Evolutionary conservation across 2,797 vertebrate genomes (phyloP), one percentile per base, ranked within the genome.

Genomic region (Fratercula arctica): DNA sequence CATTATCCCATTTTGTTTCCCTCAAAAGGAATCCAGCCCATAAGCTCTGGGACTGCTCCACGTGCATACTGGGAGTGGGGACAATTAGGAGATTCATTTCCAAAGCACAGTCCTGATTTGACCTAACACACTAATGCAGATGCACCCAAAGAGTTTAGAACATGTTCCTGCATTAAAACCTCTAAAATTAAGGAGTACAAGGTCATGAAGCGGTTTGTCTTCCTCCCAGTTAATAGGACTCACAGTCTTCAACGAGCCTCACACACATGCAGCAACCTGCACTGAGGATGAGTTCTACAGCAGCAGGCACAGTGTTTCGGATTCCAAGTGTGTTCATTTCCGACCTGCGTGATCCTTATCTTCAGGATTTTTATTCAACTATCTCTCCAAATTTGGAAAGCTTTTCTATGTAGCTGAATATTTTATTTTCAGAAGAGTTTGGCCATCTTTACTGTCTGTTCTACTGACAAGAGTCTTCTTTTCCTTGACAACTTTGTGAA

Each of bases 181-280:
- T 82, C 89, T 94, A 91, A 92, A 95, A 90, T 78, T 51, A 93
- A 79, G 84, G 37, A 93, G 57, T 68, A 77, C 69, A 80, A 95
- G 84, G 63, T 50, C 24, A 45, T 25, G 53, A 96, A 94, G 56
- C 91, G 41, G 15, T 53, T 61, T 57, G 79, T 20, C 31, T 69
- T 72, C n/a, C 39, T 91, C 35, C 8, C 31, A 56, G 39, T 76
- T 82, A 89, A 64, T 20, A 77, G 66, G 79, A 59, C 67, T 82
- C 45, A 31, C 14, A 91, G 80, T 53, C 80, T 85, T 93, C 84
- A 85, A 64, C 4, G 5, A 7, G 13, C 61, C 70, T 68, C 57
- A 85, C 31, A 48, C 2, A 8, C 3, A 1, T 39, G 57, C 67
- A 85, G 54, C 61, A 54, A 28, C 26, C 75, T 61, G 69, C 57